Percentiles rank a stretch among this genome's conserved stretches.
Evolutionary conservation across 2,797 vertebrate species (phyloP).

Genomic region (Phalanger gymnotis): DNA sequence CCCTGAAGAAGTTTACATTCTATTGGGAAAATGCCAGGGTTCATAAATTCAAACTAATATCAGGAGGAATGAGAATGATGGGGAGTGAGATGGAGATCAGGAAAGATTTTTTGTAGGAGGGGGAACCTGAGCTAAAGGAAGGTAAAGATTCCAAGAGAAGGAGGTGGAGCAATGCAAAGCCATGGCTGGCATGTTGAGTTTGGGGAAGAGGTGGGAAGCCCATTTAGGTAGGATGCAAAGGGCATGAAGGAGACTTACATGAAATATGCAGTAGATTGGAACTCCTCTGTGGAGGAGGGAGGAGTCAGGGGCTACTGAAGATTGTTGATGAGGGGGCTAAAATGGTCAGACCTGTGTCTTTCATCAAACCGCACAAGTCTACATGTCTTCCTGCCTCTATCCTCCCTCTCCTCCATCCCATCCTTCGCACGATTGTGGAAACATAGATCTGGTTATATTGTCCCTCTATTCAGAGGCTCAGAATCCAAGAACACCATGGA

Average conservation of each 20-base stretch:
- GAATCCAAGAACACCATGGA: not conserved
- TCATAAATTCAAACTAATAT: not conserved
- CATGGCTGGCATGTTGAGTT: not conserved
- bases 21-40: not conserved
- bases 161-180: not conserved
- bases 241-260: not conserved
- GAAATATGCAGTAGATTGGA: not conserved
- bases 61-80: not conserved
- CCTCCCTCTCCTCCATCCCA: not conserved
- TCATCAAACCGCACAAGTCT: not conserved
- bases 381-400: not conserved
- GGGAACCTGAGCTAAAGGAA: not conserved
- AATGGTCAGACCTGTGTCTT: not conserved
- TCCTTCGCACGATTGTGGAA: not conserved
- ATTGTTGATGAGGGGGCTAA: not conserved
- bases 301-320: not conserved
- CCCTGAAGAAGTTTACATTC: not conserved
- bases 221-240: not conserved
- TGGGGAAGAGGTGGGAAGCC: not conserved
- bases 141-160: not conserved
- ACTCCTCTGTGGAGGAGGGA: not conserved
- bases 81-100: not conserved
- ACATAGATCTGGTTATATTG: not conserved
- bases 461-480: not conserved
- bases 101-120: not conserved